A percentile compares a stretch with the other conserved stretches of the same genome.
These are phyloP conservation scores for Reticulitermes speratus DNA, from an alignment of 1,140 invertebrate genomes.

Conservation along the genomic window DNA sequence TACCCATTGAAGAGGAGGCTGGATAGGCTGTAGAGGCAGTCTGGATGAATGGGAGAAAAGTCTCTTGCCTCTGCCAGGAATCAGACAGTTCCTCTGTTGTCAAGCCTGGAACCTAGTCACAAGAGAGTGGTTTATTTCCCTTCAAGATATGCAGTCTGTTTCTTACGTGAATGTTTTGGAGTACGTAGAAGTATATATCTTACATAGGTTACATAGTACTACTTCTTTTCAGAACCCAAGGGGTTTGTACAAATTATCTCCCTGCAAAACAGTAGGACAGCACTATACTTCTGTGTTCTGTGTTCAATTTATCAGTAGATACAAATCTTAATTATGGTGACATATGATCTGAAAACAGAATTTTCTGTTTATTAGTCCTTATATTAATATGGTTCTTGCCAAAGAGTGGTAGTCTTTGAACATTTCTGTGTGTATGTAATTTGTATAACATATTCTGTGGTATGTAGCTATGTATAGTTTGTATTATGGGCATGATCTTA, in stretches of 20 bases:
- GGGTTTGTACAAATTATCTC: neutral
- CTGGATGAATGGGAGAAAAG: no score
- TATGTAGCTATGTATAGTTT: neutral
- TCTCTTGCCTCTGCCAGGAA: no score
- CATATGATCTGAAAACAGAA: neutral
- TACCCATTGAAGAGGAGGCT: no score
- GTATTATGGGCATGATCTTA: neutral
- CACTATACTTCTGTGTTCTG: neutral
- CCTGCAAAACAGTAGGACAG: neutral
- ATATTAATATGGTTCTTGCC: neutral
- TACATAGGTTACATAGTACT: neutral
- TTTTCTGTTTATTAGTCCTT: neutral
- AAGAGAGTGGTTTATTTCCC: neutral
- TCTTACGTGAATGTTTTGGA: no score
- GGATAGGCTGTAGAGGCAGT: no score
- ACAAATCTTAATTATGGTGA: neutral
- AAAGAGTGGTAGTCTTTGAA: no score
- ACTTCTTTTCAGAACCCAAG: neutral
- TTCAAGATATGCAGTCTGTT: no score
- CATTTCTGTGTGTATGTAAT: no score
- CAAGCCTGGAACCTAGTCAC: no score
- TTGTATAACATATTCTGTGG: neutral
- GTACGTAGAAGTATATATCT: no score
- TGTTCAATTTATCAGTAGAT: neutral
- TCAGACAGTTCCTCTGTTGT: no score